Evolutionary conservation across 1,140 invertebrate species (phyloP), one percentile per base, ranked within the genome.

Genomic region (Uloborus diversus): DNA sequence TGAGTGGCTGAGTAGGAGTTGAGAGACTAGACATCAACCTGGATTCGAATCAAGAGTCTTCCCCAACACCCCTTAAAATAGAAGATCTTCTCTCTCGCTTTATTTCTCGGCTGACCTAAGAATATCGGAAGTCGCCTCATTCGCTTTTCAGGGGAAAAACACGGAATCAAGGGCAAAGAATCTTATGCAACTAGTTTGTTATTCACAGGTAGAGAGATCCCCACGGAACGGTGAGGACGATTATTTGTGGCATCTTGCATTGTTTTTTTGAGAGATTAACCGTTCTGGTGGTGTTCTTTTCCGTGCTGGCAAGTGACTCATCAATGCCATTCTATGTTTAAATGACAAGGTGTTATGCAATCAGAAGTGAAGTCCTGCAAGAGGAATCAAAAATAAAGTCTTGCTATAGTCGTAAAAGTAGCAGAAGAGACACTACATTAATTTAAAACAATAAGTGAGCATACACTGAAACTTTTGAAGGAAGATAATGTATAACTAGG

Each of bases 111-210:
- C 13, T 4, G 25, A n/a, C n/a, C 42, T 68, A 53, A 49, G 42
- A 68, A 68, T 68, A 68, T 20, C 27, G 17, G 25, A 17, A 27
- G 65, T 68, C 42, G 37, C 47, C 62, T 65, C 62, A n/a, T 62
- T 64, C n/a, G 30, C 23, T 47, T 25, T 32, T n/a, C n/a, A n/a
- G n/a, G n/a, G 37, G 17, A 27, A 14, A 35, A 42, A 25, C 17
- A 32, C n/a, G 68, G 51, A 70, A 70, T 70, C 68, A 70, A 70
- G 68, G 68, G 68, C 68, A 57, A 56, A 70, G 51, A 57, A 70
- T n/a, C 68, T 70, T 70, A 28, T 30, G 49, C 57, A 70, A 70
- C 68, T 20, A 57, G 32, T 70, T 13, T 57, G 68, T 70, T 70
- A 70, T 70, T 70, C 57, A 53, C 37, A 70, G 68, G 68, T 70